Percentiles rank a stretch among this genome's conserved stretches.
These are phyloP conservation scores for Pimephales promelas DNA, from an alignment of 2,113 vertebrate species.

Conservation along the genomic window DNA sequence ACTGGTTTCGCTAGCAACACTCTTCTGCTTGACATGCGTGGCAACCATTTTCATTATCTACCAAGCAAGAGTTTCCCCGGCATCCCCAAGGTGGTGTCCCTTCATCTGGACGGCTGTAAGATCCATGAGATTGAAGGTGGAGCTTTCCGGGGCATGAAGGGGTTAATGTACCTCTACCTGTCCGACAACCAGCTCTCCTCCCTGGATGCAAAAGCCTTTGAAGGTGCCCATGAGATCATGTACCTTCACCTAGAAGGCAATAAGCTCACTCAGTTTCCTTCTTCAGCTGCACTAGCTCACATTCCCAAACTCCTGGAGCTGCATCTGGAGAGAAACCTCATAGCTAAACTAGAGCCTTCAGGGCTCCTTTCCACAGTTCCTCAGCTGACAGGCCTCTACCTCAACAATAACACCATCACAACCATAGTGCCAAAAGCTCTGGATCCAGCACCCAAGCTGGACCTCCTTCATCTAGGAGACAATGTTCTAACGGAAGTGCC, in stretches of 20 bases:
- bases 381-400: conserved; percentile 79
- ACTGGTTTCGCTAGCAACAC: conserved; percentile 79
- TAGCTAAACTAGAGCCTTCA: conserved; percentile 70
- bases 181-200: conserved; percentile 80
- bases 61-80: conserved; percentile 76
- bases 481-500: conserved; percentile 82
- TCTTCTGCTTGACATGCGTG: conserved; percentile 81
- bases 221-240: conserved; percentile 74
- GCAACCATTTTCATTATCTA: conserved; percentile 79
- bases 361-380: conserved; percentile 68
- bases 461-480: conserved; percentile 81
- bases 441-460: conserved; percentile 70
- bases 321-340: conserved; percentile 83
- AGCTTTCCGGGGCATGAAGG: conserved; percentile 80
- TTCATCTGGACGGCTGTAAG: conserved; percentile 85
- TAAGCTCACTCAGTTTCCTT: conserved; percentile 73
- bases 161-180: conserved; percentile 89
- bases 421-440: conserved; percentile 69
- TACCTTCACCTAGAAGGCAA: conserved; percentile 90
- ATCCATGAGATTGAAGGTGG: conserved; percentile 72
- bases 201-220: conserved; percentile 72
- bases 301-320: conserved; percentile 84
- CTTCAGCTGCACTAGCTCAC: conserved; percentile 64
- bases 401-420: conserved; percentile 78
- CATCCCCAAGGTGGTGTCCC: conserved; percentile 78